A percentile compares a stretch with the other conserved stretches of the same genome.
Conservation (phyloP, 30 jellyfish, hydroid and myxozoan species). For the Chrysaora quinquecirrha region DNA sequence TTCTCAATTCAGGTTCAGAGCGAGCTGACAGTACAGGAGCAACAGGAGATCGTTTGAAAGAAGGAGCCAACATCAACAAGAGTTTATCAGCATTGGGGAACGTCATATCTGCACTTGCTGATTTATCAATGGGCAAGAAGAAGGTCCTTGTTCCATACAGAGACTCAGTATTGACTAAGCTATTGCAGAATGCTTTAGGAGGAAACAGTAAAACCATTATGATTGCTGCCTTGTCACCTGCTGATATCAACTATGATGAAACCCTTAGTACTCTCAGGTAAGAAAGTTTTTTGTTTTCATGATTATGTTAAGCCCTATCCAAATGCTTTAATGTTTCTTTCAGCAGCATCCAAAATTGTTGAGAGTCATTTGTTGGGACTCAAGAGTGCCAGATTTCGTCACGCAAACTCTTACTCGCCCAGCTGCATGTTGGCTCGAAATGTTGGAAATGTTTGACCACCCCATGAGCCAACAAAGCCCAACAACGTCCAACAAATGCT, state of each 20-base stretch:
- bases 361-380: no score
- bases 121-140: slow-evolving; percentile 95
- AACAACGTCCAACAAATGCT: no score
- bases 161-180: slow-evolving; percentile 96
- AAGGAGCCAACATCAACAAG: slow-evolving; percentile 97
- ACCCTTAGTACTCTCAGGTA: slow-evolving; percentile 95
- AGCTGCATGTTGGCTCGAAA: no score
- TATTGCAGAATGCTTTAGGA: slow-evolving; percentile 97
- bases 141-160: slow-evolving; percentile 98
- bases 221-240: slow-evolving; percentile 99
- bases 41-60: slow-evolving; percentile 99
- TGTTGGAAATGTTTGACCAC: no score
- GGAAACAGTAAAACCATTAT: slow-evolving; percentile 98
- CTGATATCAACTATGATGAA: slow-evolving; percentile 95
- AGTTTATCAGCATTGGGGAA: slow-evolving; percentile 96
- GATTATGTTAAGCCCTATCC: no score
- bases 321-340: no score
- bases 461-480: no score
- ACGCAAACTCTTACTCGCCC: no score
- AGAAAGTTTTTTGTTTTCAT: no score
- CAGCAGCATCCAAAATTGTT: no score
- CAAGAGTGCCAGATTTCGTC: no score
- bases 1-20: slow-evolving; percentile 83
- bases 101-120: slow-evolving; percentile 98
- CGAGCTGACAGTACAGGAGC: slow-evolving; percentile 99